A percentile compares a stretch with the other conserved stretches of the same genome.
Conservation (phyloP, 2,797 vertebrate species). For the Helarctos malayanus region DNA sequence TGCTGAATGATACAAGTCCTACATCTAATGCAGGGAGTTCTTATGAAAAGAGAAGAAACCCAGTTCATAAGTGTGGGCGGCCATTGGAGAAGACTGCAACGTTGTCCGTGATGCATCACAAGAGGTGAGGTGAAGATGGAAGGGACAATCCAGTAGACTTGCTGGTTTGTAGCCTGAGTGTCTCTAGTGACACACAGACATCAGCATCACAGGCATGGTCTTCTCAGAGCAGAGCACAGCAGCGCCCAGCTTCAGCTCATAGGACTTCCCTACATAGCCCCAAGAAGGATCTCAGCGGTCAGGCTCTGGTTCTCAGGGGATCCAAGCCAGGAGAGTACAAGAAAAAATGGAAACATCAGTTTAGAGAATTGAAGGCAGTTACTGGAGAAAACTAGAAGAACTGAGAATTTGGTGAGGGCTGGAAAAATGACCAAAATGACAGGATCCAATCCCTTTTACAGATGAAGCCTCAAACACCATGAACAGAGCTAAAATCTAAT, state of each 20-base stretch:
- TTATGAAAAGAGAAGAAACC: not conserved
- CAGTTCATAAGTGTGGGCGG: not conserved
- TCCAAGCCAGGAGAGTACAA: not conserved
- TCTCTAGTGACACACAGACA: not conserved
- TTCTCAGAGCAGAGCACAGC: not conserved
- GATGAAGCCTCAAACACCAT: not conserved
- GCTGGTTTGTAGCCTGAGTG: not conserved
- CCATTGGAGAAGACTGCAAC: not conserved
- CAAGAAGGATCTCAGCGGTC: not conserved
- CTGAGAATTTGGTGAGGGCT: not conserved
- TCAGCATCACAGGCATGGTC: not conserved
- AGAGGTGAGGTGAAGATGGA: not conserved
- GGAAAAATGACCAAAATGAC: not conserved
- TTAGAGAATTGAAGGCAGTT: not conserved
- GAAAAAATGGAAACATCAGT: not conserved
- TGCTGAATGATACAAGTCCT: not conserved
- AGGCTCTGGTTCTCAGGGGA: not conserved
- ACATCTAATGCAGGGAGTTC: too few species aligned
- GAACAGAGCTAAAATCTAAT: not conserved
- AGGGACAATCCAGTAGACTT: not conserved
- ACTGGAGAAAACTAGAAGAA: not conserved
- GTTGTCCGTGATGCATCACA: too few species aligned
- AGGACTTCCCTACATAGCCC: not conserved
- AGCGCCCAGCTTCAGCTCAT: not conserved
- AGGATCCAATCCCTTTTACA: not conserved